These are phyloP conservation scores for Microchirus variegatus DNA, from an alignment of 2,797 vertebrate genomes.

Conservation along the genomic window DNA sequence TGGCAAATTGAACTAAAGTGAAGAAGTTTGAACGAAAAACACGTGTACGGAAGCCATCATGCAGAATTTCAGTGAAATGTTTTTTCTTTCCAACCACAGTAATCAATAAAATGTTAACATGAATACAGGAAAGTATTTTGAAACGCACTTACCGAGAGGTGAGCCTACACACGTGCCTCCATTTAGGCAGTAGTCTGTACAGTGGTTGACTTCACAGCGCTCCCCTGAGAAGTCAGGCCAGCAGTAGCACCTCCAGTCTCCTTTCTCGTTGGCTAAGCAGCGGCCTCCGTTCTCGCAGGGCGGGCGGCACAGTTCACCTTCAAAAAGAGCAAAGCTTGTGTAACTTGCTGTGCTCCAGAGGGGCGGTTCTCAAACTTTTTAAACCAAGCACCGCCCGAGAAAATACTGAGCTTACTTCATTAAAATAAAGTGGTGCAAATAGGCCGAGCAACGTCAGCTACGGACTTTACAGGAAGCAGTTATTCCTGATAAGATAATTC, in stretches of 20 bases:
- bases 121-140: no score
- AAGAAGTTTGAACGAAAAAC: conserved; percentile 35
- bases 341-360: conserved; percentile 18
- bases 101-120: conserved; percentile 6
- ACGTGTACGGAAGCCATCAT: conserved; percentile 19
- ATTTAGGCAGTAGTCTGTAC: conserved; percentile 94
- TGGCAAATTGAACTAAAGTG: conserved; percentile 21
- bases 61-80: conserved; percentile 2
- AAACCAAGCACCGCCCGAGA: no score
- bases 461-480: no score
- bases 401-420: no score
- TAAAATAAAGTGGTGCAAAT: no score
- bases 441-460: no score
- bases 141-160: conserved; percentile 85
- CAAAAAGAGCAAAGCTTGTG: conserved; percentile 21
- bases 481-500: no score
- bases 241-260: conserved; percentile 93
- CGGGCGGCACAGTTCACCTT: conserved; percentile 92
- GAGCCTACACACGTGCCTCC: conserved; percentile 95
- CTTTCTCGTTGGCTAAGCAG: conserved; percentile 95
- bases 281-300: conserved; percentile 96
- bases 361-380: no score
- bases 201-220: conserved; percentile 95
- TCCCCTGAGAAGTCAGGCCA: conserved; percentile 98
- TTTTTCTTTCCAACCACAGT: background rate